Percentiles rank a stretch among this genome's conserved stretches.
Conservation (phyloP, 2,797 vertebrate genomes). For the Eulemur rubriventer region DNA sequence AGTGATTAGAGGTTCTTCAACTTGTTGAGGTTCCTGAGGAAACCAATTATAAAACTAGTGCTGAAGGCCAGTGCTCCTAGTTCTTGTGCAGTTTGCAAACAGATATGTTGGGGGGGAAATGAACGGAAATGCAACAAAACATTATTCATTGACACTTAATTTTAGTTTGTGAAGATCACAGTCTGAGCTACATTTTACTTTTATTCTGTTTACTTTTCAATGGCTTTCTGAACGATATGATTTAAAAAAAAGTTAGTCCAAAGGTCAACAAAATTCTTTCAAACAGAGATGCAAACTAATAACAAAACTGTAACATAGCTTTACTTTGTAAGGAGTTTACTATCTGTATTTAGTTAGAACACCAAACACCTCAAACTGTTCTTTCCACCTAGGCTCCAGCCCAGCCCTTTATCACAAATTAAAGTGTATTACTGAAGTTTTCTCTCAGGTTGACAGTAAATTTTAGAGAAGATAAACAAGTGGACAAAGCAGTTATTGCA, state of each 20-base stretch:
- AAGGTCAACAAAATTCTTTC: neutral
- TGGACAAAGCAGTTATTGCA: neutral
- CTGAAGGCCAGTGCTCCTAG: neutral
- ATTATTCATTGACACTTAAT: neutral
- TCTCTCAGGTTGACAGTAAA: neutral
- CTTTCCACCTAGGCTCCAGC: neutral
- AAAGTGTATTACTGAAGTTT: conserved; percentile 27
- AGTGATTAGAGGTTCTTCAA: neutral
- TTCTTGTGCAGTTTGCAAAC: neutral
- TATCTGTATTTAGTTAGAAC: neutral
- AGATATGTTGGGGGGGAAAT: neutral
- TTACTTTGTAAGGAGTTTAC: neutral
- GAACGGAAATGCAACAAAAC: neutral
- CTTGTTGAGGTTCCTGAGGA: neutral
- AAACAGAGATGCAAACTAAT: neutral
- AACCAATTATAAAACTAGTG: neutral
- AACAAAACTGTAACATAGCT: neutral
- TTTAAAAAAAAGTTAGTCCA: neutral
- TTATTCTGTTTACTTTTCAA: conserved; percentile 30
- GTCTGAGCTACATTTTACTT: neutral
- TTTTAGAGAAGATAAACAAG: conserved; percentile 17
- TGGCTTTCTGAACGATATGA: neutral
- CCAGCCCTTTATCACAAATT: neutral
- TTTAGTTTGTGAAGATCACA: neutral
- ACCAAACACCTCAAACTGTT: neutral